Evolutionary conservation across 2,797 vertebrate species (phyloP), one percentile per base, ranked within the genome.

Genomic region (Ptychobarbus kaznakovi): DNA sequence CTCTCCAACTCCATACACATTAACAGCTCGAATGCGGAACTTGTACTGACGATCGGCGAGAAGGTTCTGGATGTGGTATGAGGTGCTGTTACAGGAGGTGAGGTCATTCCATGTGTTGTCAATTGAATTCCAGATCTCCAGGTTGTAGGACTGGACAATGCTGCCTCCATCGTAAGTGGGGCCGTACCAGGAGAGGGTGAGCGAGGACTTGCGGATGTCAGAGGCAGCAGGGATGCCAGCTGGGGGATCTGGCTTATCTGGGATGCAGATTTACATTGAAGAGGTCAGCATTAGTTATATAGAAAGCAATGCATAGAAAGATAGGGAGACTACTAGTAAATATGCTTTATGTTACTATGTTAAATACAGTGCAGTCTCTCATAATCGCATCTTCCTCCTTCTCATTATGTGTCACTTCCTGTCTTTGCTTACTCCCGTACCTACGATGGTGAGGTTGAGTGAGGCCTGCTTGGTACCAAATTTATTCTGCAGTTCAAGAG

Each of bases 381-480:
- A 61, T 61, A 58, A 42, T 40, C 12, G 5, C 0, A n/a, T 51
- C 13, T 25, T 22, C 20, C n/a, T 81, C n/a, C 9, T 40, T 79
- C 20, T 58, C 15, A 22, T 10, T 49, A 13, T 51, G 0, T 35
- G 32, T 77, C 63, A 15, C 22, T n/a, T 58, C 16, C 46, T 78
- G 53, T 18, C 6, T 56, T 20, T 51, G 80, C 8, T n/a, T 16
- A 28, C 6, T 79, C 40, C n/a, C 94, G 53, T 92, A 99, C 98
- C 98, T 32, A 99, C 97, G n/a, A 99, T 96, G 5, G 98, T 98
- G 90, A 99, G 97, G 93, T 99, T 99, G 91, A 99, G 96, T 18
- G 97, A 97, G 8, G 96, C 96, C 94, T 99, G 98, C 63, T 96
- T 95, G 90, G 94, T 95, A 90, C 98, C 98, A 84, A 95, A 95